phyloP scores from a whole-genome alignment of 2,888 invertebrate genomes.

The Caenorhabditis drosophilae region DNA sequence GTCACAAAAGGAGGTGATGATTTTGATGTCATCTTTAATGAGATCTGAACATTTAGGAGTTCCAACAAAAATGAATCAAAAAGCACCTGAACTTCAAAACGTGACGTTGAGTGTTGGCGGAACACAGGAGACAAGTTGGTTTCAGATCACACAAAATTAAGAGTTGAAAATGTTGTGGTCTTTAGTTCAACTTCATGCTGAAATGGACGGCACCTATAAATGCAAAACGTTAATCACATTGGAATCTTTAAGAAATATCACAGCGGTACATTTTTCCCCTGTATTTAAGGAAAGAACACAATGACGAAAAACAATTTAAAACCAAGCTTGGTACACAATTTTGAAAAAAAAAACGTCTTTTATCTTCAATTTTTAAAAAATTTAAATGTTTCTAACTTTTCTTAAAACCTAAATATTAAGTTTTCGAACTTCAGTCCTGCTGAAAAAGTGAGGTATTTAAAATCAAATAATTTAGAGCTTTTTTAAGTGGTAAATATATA shows the following conservation, averaged over 20 bases:
- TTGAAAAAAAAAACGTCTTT: too few species aligned
- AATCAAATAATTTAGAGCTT: too few species aligned
- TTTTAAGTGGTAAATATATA: too few species aligned
- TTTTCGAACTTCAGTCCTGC: neutral
- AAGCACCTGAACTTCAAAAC: constrained; percentile 15
- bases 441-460: neutral
- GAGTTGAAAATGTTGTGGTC: neutral
- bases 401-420: neutral
- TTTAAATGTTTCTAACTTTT: neutral
- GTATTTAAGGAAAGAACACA: neutral
- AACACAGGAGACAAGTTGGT: too few species aligned
- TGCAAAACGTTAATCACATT: constrained; percentile 10
- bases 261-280: constrained; percentile 6
- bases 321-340: too few species aligned
- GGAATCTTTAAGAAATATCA: constrained; percentile 11
- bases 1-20: constrained; percentile 11
- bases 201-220: constrained; percentile 13
- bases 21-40: neutral
- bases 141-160: too few species aligned
- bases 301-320: neutral
- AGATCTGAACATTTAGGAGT: constrained; percentile 2
- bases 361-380: neutral
- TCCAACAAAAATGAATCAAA: constrained; percentile 10
- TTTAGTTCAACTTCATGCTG: constrained; percentile 5
- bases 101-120: constrained; percentile 9